Percentiles rank a stretch among this genome's conserved stretches.
phyloP scores from a whole-genome alignment of 1,140 invertebrate genomes.

The honey bee (Apis mellifera) region DNA sequence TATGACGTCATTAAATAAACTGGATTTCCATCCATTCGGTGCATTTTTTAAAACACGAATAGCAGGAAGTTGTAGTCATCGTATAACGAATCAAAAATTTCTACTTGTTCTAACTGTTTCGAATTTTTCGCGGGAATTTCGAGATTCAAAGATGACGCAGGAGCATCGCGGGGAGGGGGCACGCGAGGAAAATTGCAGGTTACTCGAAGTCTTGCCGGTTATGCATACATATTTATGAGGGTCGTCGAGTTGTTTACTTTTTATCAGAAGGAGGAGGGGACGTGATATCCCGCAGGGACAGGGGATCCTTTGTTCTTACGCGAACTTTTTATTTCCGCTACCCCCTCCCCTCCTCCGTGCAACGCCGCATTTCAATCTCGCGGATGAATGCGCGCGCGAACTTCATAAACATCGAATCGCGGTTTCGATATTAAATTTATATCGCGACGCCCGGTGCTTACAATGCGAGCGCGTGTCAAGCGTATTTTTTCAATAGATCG shows the following conservation, averaged over 20 bases:
- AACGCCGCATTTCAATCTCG: constrained; percentile 46
- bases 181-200: constrained; percentile 27
- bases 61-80: no score
- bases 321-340: constrained; percentile 16
- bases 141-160: no score
- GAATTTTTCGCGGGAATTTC: no score
- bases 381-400: constrained; percentile 40
- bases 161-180: no score
- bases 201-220: constrained; percentile 5
- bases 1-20: no score
- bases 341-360: no score
- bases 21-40: no score
- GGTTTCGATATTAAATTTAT: constrained; percentile 65
- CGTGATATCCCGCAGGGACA: constrained; percentile 23
- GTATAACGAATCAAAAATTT: no score
- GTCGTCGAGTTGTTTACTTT: constrained; percentile 21
- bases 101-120: no score
- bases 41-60: no score
- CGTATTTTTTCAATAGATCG: constrained; percentile 32
- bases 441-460: constrained; percentile 35
- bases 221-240: constrained; percentile 34
- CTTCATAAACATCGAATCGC: constrained; percentile 52
- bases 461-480: constrained; percentile 48
- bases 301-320: constrained; percentile 24
- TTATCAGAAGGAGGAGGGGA: background rate